phyloP scores from a whole-genome alignment of 2,113 vertebrate genomes.

The Eidolon helvum region DNA sequence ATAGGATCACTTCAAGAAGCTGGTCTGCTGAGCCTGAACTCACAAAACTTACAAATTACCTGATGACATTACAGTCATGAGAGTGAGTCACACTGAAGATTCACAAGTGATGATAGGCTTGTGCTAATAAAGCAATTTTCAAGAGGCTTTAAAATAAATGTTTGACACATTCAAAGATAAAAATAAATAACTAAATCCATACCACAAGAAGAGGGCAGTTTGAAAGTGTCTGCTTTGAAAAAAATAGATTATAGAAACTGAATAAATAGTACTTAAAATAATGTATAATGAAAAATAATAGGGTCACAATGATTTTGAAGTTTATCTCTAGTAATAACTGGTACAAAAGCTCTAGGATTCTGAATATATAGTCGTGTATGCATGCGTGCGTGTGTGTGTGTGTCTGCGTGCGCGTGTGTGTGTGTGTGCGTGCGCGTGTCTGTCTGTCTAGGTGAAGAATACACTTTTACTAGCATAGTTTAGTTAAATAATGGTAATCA shows the following conservation, averaged over 20 bases:
- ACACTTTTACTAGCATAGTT: neutral
- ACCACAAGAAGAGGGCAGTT: neutral
- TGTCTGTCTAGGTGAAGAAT: neutral
- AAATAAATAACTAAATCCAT: neutral
- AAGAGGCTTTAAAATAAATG: neutral
- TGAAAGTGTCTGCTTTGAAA: neutral
- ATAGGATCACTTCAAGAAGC: neutral
- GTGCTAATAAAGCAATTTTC: neutral
- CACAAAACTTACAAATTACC: neutral
- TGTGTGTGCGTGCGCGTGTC: neutral
- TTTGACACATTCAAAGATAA: neutral
- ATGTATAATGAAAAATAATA: neutral
- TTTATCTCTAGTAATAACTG: neutral
- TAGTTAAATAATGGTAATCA: neutral
- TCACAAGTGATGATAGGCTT: neutral
- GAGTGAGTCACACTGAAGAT: neutral
- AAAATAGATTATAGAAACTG: neutral
- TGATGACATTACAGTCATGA: neutral
- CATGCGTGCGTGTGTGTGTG: neutral
- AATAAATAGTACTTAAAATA: neutral
- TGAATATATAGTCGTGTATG: neutral
- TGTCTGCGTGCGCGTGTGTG: neutral
- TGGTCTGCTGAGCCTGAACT: neutral
- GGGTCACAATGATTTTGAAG: neutral
- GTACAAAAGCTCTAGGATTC: neutral